Percentiles rank a stretch among this genome's conserved stretches.
These are phyloP conservation scores for Rhorus exstirpatorius DNA, from an alignment of 2,888 invertebrate genomes.

Conservation along the genomic window DNA sequence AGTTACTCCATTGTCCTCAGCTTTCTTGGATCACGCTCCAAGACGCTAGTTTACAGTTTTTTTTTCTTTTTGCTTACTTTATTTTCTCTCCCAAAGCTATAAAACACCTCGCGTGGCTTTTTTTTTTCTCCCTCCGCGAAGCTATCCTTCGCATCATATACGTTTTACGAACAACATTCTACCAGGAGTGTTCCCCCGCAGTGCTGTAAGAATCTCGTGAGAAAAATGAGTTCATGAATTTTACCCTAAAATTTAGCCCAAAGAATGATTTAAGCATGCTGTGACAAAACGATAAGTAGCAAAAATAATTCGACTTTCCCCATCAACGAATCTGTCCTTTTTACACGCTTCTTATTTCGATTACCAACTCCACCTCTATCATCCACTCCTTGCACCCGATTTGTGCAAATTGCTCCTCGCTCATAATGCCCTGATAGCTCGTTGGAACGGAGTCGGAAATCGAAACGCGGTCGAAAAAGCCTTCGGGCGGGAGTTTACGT, in stretches of 20 bases:
- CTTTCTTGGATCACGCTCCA: slow-evolving; percentile 81
- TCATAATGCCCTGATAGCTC: slow-evolving; percentile 82
- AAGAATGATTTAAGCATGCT: background rate
- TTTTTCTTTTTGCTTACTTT: slow-evolving; percentile 37
- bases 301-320: slow-evolving; percentile 2
- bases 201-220: too few species aligned
- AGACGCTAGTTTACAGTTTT: slow-evolving; percentile 72
- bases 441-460: slow-evolving; percentile 76
- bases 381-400: slow-evolving; percentile 84
- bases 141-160: background rate
- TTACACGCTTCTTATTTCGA: slow-evolving; percentile 72
- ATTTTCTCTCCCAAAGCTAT: slow-evolving; percentile 27
- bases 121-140: slow-evolving; percentile 15
- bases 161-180: background rate
- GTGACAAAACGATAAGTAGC: background rate
- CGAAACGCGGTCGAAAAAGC: slow-evolving; percentile 60
- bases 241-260: background rate
- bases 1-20: slow-evolving; percentile 85
- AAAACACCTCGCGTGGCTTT: slow-evolving; percentile 23
- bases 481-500: background rate
- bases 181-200: slow-evolving; percentile 5
- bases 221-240: too few species aligned
- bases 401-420: slow-evolving; percentile 82
- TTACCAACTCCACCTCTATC: slow-evolving; percentile 82
- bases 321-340: slow-evolving; percentile 29